A percentile compares a stretch with the other conserved stretches of the same genome.
phyloP scores from a whole-genome alignment of 1,140 invertebrate genomes.

The Psix sp. region DNA sequence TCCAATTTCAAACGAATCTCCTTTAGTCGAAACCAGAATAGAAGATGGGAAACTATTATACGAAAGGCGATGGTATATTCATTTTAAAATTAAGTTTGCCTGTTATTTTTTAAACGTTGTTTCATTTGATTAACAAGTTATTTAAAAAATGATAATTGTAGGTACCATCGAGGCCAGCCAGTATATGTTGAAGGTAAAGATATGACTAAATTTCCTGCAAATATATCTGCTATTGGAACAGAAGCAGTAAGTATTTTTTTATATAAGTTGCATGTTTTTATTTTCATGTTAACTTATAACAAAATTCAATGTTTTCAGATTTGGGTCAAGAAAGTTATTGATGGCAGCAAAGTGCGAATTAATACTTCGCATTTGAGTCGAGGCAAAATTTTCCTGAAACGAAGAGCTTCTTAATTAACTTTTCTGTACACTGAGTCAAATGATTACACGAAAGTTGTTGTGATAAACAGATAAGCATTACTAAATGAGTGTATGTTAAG shows the following conservation, averaged over 20 bases:
- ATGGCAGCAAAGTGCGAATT: conserved; percentile 89
- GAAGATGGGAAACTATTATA: conserved; percentile 96
- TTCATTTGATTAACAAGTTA: too few relatives aligned
- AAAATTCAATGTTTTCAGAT: conserved; percentile 81
- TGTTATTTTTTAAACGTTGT: too few relatives aligned
- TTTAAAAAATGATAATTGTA: conserved; percentile 54
- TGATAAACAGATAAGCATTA: background rate
- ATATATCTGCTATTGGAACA: conserved; percentile 91
- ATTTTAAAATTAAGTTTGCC: conserved; percentile 1
- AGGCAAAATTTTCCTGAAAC: conserved; percentile 92
- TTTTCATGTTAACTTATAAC: conserved; percentile 6
- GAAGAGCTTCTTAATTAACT: conserved; percentile 82
- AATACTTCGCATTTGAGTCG: conserved; percentile 89
- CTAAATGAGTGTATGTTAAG: too few relatives aligned
- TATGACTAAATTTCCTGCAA: conserved; percentile 86
- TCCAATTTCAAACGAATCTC: conserved; percentile 68
- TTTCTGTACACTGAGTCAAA: conserved; percentile 8
- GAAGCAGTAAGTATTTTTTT: conserved; percentile 83
- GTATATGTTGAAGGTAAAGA: conserved; percentile 94
- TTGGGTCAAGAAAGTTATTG: conserved; percentile 90
- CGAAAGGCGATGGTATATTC: conserved; percentile 89
- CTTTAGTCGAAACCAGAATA: conserved; percentile 87
- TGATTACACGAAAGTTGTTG: conserved; percentile 2
- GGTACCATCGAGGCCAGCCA: conserved; percentile 94
- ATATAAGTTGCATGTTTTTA: background rate